Evolutionary conservation across 2,113 vertebrate genomes (phyloP), one percentile per base, ranked within the genome.

Genomic region (Amphiprion percula): DNA sequence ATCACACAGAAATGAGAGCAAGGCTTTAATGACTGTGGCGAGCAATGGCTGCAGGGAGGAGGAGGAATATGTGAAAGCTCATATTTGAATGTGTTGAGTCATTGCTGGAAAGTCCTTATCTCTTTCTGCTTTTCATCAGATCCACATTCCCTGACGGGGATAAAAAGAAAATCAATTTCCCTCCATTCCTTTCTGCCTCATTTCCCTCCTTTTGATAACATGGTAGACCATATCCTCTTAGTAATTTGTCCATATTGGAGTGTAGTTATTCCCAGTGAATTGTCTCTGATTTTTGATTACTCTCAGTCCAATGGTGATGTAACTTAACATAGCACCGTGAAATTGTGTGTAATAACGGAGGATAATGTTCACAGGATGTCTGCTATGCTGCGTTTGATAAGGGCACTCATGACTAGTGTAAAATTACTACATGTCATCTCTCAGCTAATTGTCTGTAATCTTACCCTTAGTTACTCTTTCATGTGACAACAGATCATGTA

Each of bases 391-490:
- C 2, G 9, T 49, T 55, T 59, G 86, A 87, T 87, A 85, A 83
- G 65, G 52, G 58, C 62, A 49, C 33, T 74, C 67, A 53, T 73
- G 46, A 87, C 75, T 77, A 68, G 79, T 76, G 49, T 64, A 44
- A 52, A 68, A 88, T 87, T 82, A 63, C 44, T 44, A 66, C 59
- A 75, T 74, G 58, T 26, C 49, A 55, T 76, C 82, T 85, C 67
- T 21, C 19, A 54, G 54, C 80, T 91, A 88, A 90, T 88, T 90
- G 85, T 68, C 74, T 84, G 70, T 88, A 84, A 86, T 88, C 64
- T 79, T 79, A 12, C 63, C 55, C 47, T 76, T 44, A 77, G 80
- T 87, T 85, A 58, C 24, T 28, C 58, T 71, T 60, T 85, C 55
- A 83, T 87, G 54, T 79, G 63, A 74, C 71, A 80, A 4, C 65